Evolutionary conservation across 1,140 invertebrate genomes (phyloP), one percentile per base, ranked within the genome.

Genomic region (Caenorhabditis remanei): DNA sequence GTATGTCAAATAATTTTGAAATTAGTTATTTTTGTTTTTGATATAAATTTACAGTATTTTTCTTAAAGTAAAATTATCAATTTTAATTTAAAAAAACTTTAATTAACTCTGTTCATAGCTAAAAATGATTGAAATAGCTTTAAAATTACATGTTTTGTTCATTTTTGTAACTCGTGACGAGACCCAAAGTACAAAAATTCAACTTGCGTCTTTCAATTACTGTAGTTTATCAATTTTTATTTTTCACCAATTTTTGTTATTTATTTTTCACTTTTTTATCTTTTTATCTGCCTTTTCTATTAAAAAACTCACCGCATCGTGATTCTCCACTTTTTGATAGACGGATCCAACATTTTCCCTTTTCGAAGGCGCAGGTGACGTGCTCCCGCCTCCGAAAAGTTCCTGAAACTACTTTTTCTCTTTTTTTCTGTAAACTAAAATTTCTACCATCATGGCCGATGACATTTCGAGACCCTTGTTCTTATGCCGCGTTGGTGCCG

Each of bases 381-480:
- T 87, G 48, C 87, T 19, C n/a, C 85, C 89, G 19, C 90, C 90
- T 58, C 90, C 90, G 67, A 90, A 90, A 41, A 90, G 56, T 61
- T 90, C 90, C 83, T 88, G 24, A 48, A 83, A n/a, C 65, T 19
- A 55, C 11, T 14, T 21, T 19, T 19, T 41, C 16, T n/a, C 24
- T 53, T 79, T 50, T 50, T 79, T 0, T 32, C 13, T 24, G 1
- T 32, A 53, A 86, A 41, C 8, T 2, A 21, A 50, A 50, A 53
- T n/a, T 9, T 24, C n/a, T 19, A 88, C 87, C 67, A 75, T 75
- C 90, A 90, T 90, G 2, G 85, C 90, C 21, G 90, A 90, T 1
- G 90, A 90, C 21, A 90, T 90, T 50, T 90, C 90, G 41, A 90
- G 88, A 67, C 84, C 84, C 46, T 88, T 88, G 85, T 82, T 90